Evolutionary conservation across 2,888 invertebrate genomes (phyloP).

Genomic region (Neoascia interrupta): DNA sequence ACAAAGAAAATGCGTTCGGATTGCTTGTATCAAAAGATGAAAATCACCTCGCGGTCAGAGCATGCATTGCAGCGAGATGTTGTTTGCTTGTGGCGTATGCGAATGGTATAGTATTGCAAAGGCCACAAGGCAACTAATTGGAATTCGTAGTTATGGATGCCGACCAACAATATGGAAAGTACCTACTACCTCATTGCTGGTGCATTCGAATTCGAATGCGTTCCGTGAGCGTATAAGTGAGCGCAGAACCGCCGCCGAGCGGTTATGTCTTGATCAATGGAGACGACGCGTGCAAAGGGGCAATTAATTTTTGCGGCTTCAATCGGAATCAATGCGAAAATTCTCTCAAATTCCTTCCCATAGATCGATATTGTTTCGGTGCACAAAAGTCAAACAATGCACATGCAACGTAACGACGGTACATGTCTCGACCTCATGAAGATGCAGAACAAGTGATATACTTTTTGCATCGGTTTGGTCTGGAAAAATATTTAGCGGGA

Average conservation of each 20-base stretch:
- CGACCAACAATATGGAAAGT: constrained; percentile 59
- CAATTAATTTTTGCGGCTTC: constrained; percentile 78
- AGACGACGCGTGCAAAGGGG: constrained; percentile 78
- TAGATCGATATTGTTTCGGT: constrained; percentile 16
- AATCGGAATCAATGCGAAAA: constrained; percentile 52
- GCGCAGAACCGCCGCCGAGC: too few species aligned
- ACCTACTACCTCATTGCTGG: constrained; percentile 24
- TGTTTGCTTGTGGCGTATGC: constrained; percentile 27
- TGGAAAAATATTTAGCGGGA: constrained; percentile 14
- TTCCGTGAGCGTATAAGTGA: constrained; percentile 6
- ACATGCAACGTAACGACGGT: constrained; percentile 63
- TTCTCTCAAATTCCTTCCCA: constrained; percentile 51
- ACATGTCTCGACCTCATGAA: too few species aligned
- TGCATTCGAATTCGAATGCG: constrained; percentile 41
- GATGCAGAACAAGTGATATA: constrained; percentile 48
- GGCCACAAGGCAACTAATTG: constrained; percentile 66
- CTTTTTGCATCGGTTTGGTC: constrained; percentile 5
- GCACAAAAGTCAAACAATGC: constrained; percentile 60
- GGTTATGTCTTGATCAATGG: constrained; percentile 71
- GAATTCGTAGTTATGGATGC: constrained; percentile 49
- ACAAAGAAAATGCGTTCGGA: constrained; percentile 61
- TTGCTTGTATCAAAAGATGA: constrained; percentile 61
- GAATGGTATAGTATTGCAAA: constrained; percentile 14
- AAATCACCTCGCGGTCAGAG: constrained; percentile 55
- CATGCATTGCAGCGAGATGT: constrained; percentile 39